Evolutionary conservation across 2,888 invertebrate genomes (phyloP).

Genomic region (Agrypnus murinus): DNA sequence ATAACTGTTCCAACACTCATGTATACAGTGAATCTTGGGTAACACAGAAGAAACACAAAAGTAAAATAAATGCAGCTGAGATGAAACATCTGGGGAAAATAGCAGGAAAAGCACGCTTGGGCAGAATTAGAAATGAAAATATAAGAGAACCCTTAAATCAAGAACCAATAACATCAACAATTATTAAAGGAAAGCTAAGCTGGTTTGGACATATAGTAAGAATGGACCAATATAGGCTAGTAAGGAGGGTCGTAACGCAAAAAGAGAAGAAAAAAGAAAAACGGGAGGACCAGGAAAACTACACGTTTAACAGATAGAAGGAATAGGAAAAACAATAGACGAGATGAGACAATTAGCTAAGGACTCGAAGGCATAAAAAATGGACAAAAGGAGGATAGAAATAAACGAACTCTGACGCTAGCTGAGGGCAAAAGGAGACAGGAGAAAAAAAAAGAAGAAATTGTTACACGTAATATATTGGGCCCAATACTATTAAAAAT

Average conservation of each 20-base stretch:
- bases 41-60: constrained; percentile 4
- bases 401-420: neutral
- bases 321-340: constrained; percentile 2
- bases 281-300: neutral
- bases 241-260: too few relatives aligned
- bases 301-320: neutral
- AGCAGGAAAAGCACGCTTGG: constrained; percentile 14
- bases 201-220: constrained; percentile 15
- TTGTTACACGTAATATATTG: too few relatives aligned
- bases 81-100: constrained; percentile 28
- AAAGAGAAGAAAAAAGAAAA: neutral
- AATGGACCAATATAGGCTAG: too few relatives aligned
- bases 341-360: constrained; percentile 1
- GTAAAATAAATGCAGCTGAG: constrained; percentile 10
- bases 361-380: neutral
- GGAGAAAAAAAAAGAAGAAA: constrained; percentile 15
- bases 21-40: neutral
- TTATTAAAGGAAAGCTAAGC: constrained; percentile 9
- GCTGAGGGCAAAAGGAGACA: neutral
- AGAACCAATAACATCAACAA: constrained; percentile 15
- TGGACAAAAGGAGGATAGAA: neutral
- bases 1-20: neutral
- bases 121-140: constrained; percentile 14
- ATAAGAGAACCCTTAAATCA: constrained; percentile 13
- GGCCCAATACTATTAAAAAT: too few relatives aligned